Conservation (phyloP, 2,797 vertebrate species). For the Macrochelys suwanniensis region DNA sequence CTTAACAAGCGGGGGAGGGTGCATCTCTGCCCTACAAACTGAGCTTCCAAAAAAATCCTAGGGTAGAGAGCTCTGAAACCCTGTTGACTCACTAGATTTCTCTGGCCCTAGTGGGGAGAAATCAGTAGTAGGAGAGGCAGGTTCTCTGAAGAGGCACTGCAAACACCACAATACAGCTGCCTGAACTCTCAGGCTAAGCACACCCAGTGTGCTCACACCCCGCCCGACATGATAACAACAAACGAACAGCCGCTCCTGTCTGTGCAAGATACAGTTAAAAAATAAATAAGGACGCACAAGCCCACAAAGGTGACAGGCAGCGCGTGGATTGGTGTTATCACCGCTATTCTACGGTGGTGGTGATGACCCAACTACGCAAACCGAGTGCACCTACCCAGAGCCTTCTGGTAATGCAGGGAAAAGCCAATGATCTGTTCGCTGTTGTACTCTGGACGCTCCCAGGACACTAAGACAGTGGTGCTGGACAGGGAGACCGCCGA, state of each 20-base stretch:
- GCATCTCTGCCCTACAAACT: background rate
- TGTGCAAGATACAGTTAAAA: background rate
- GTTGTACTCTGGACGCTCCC: constrained; percentile 94
- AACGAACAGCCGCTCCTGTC: background rate
- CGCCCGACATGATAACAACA: background rate
- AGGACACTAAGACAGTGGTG: constrained; percentile 90
- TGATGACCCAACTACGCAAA: background rate
- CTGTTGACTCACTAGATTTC: background rate
- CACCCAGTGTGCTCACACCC: background rate
- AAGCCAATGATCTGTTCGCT: constrained; percentile 97
- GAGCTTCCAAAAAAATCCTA: background rate
- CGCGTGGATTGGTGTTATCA: background rate
- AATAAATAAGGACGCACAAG: background rate
- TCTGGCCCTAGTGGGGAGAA: background rate
- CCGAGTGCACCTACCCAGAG: constrained; percentile 83
- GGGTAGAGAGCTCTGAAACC: background rate
- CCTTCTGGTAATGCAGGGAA: constrained; percentile 94
- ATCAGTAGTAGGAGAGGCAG: background rate
- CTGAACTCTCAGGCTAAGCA: background rate
- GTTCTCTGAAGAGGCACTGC: background rate
- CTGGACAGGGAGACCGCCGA: constrained; percentile 90
- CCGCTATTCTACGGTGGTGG: background rate
- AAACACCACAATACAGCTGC: too few relatives aligned
- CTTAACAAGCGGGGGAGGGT: background rate
- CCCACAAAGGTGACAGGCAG: background rate